phyloP scores from a whole-genome alignment of 1,140 invertebrate species.

The Heliconius hermathena region DNA sequence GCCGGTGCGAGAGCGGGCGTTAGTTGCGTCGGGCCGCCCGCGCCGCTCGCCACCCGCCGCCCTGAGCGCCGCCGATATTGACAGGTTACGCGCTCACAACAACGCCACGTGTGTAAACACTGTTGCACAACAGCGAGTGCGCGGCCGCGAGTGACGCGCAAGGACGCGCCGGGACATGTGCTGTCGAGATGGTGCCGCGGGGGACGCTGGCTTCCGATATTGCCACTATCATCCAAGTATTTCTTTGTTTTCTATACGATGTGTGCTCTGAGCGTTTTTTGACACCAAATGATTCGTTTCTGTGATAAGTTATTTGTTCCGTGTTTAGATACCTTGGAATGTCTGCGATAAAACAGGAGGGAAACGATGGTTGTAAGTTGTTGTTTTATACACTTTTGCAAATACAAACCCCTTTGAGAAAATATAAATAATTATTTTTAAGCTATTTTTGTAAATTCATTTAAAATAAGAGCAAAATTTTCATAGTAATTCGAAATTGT shows the following conservation, averaged over 20 bases:
- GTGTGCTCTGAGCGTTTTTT: slow-evolving; percentile 38
- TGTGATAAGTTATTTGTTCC: slow-evolving; percentile 53
- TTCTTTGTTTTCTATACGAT: slow-evolving; percentile 56
- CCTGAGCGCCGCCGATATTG: slow-evolving; percentile 60
- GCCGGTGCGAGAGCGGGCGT: slow-evolving; percentile 59
- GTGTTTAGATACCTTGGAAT: slow-evolving; percentile 51
- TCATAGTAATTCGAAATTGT: no score
- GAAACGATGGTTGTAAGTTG: slow-evolving; percentile 57
- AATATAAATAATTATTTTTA: no score
- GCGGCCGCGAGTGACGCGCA: slow-evolving; percentile 63
- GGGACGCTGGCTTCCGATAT: slow-evolving; percentile 49
- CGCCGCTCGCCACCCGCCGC: slow-evolving; percentile 62
- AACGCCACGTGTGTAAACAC: slow-evolving; percentile 77
- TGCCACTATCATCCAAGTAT: slow-evolving; percentile 53
- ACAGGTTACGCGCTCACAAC: slow-evolving; percentile 60
- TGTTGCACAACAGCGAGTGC: slow-evolving; percentile 71
- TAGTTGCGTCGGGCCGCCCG: slow-evolving; percentile 69
- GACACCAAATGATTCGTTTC: slow-evolving; percentile 50
- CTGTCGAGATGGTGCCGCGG: slow-evolving; percentile 39
- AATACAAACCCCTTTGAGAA: no score
- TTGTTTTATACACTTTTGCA: neutral
- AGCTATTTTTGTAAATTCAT: no score
- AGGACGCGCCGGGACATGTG: slow-evolving; percentile 55
- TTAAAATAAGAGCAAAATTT: no score
- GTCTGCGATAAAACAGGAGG: slow-evolving; percentile 53